phyloP scores from a whole-genome alignment of 1,140 invertebrate species.

The Drosophila parabipectinata region DNA sequence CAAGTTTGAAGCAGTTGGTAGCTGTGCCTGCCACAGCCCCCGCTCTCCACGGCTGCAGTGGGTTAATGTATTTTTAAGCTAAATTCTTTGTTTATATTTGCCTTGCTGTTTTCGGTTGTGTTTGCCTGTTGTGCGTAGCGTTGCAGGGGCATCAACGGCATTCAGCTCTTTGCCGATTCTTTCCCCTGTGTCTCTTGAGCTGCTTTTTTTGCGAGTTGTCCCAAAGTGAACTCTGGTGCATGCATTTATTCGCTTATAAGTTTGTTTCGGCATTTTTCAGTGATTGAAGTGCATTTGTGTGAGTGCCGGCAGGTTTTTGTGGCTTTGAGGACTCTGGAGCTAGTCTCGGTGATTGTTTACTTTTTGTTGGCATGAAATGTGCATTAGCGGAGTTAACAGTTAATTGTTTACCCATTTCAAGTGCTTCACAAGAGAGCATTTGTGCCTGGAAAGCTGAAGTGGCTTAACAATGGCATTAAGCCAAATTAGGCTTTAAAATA shows the following conservation, averaged over 20 bases:
- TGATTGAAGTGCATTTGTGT: slow-evolving; percentile 34
- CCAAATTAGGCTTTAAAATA: neutral
- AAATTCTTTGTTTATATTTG: slow-evolving; percentile 82
- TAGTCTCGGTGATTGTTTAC: slow-evolving; percentile 51
- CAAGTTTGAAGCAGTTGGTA: slow-evolving; percentile 56
- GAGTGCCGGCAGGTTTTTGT: slow-evolving; percentile 11
- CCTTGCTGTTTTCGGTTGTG: slow-evolving; percentile 64
- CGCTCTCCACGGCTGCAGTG: slow-evolving; percentile 39
- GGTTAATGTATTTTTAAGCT: slow-evolving; percentile 82
- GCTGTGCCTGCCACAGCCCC: slow-evolving; percentile 3
- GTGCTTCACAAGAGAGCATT: slow-evolving; percentile 27
- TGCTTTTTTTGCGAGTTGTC: slow-evolving; percentile 22
- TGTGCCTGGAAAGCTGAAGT: slow-evolving; percentile 21
- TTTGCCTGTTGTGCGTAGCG: slow-evolving; percentile 56
- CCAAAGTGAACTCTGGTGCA: slow-evolving; percentile 61
- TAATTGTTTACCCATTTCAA: slow-evolving; percentile 68
- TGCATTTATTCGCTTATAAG: slow-evolving; percentile 72
- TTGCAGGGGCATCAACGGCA: slow-evolving; percentile 26
- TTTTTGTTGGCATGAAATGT: slow-evolving; percentile 73
- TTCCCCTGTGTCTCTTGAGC: neutral
- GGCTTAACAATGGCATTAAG: slow-evolving; percentile 9
- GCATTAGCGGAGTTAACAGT: slow-evolving; percentile 72
- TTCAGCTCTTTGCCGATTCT: slow-evolving; percentile 27
- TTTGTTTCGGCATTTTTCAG: slow-evolving; percentile 58
- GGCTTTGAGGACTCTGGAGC: slow-evolving; percentile 17